Evolutionary conservation across 2,113 vertebrate genomes (phyloP).

Genomic region (Pachycephala philippinensis): DNA sequence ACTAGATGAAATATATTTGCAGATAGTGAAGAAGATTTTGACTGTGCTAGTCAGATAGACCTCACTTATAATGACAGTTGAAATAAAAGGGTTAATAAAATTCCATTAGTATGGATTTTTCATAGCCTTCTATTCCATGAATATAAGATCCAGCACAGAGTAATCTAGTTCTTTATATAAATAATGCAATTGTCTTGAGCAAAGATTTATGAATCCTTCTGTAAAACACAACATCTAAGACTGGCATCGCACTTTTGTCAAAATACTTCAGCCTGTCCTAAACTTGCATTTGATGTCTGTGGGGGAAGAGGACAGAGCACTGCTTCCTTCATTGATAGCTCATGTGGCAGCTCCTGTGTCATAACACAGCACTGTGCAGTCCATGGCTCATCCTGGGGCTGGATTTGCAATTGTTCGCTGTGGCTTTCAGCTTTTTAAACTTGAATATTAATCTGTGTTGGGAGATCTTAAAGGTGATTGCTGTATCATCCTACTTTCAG

Average conservation of each 20-base stretch:
- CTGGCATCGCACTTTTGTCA: neutral
- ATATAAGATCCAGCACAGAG: neutral
- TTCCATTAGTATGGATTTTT: neutral
- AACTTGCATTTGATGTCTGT: neutral
- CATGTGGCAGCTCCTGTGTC: neutral
- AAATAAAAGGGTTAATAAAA: neutral
- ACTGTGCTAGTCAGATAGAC: neutral
- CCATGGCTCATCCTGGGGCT: neutral
- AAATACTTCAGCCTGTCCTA: neutral
- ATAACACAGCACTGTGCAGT: neutral
- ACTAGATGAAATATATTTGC: neutral
- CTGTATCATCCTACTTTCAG: neutral
- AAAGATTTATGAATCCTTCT: neutral
- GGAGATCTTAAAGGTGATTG: neutral
- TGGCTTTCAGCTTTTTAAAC: neutral
- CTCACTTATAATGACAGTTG: neutral
- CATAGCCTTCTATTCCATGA: neutral
- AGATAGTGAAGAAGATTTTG: neutral
- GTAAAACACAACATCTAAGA: neutral
- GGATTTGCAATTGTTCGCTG: neutral
- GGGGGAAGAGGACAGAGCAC: neutral
- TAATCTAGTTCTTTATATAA: neutral
- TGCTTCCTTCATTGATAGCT: neutral
- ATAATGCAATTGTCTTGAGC: neutral
- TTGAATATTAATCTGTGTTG: neutral